These are phyloP conservation scores for Globodera rostochiensis DNA, from an alignment of 1,140 invertebrate species.

Conservation along the genomic window DNA sequence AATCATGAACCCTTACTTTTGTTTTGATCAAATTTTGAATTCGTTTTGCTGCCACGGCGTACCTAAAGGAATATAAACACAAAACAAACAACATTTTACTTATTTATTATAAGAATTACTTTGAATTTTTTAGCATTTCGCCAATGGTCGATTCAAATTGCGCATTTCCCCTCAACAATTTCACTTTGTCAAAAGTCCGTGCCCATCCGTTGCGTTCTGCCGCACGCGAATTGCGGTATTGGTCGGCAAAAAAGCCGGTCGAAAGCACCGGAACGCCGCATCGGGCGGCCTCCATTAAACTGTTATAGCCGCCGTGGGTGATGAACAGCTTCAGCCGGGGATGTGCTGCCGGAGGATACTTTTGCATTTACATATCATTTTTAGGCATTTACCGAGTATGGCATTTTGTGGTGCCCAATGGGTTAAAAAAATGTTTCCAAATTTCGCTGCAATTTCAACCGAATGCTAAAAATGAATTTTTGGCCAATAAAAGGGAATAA, in stretches of 20 bases:
- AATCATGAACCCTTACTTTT: neutral
- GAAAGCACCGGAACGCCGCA: conserved; percentile 43
- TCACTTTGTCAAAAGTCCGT: conserved; percentile 33
- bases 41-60: conserved; percentile 12
- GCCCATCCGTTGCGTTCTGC: conserved; percentile 48
- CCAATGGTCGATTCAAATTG: conserved; percentile 27
- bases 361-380: neutral
- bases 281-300: conserved; percentile 44
- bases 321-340: conserved; percentile 45
- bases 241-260: conserved; percentile 50
- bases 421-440: conserved; percentile 38
- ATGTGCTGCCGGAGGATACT: conserved; percentile 30
- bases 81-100: neutral
- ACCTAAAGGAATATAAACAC: neutral
- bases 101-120: conserved; percentile 21
- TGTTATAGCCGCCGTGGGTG: conserved; percentile 56
- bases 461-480: conserved; percentile 19
- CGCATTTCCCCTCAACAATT: conserved; percentile 14
- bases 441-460: neutral
- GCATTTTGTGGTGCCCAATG: conserved; percentile 42
- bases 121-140: conserved; percentile 39
- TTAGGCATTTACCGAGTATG: conserved; percentile 28
- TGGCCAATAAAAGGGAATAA: neutral
- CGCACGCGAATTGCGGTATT: conserved; percentile 37
- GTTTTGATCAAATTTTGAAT: conserved; percentile 20